Evolutionary conservation across 2,113 vertebrate species (phyloP), one percentile per base, ranked within the genome.

Genomic region (Grallaria varia): DNA sequence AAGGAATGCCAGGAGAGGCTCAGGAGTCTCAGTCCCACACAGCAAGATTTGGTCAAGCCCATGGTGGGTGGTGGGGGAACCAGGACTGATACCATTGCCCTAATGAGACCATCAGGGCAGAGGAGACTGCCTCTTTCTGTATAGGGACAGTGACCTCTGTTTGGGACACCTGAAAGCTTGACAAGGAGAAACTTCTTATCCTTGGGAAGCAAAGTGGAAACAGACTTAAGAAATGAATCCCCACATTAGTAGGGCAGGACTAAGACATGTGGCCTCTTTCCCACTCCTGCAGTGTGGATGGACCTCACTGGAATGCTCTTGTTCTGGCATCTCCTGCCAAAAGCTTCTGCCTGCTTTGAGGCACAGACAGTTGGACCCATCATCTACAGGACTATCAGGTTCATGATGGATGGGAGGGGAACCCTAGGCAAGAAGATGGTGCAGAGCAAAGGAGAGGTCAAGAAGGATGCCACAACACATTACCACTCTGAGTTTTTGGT

Each of bases 211-310:
- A 40, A 18, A 83, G 40, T 27, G 10, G 25, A 40, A 86, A 28
- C 9, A 82, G 67, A 67, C 11, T 37, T 27, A 12, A 35, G 8
- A 60, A 91, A 25, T 8, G 4, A 64, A 76, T 49, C 13, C 6
- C 3, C 0, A 0, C 20, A 15, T 73, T 45, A 42, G 42, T 1
- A 72, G 27, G 25, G 27, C 24, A 72, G 33, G 33, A 19, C 33
- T 72, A 20, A 73, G 30, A 7, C 10, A 12, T 0, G 2, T n/a
- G 21, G n/a, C 28, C 17, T 42, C 2, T 1, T 71, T 92, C 15
- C 35, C 22, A 42, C 12, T 78, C 20, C 58, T 74, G 35, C 3
- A 3, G 2, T 0, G 0, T 22, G 19, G 18, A 37, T 56, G 13
- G 60, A 37, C 55, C 42, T 87, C 4, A 1, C 50, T 74, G 66